Base-by-base conservation (phyloP, 2,888 invertebrate genomes). In the Drosophila paramelanica region DNA sequence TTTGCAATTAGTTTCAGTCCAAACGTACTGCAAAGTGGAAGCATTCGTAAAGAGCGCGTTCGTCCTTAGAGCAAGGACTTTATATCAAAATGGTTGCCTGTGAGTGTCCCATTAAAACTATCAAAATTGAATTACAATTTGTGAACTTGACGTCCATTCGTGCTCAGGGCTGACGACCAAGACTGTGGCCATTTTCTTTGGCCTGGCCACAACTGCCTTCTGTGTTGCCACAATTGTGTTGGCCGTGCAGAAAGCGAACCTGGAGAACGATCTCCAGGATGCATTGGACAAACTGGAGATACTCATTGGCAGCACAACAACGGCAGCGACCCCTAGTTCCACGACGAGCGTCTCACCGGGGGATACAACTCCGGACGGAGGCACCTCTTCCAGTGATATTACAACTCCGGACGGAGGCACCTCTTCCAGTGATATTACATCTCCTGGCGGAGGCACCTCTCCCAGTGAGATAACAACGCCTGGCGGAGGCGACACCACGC, bases 161-260 rank as follows among this genome's bases (percentile, higher is more conserved):
- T 45, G 10, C 1, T 8, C 27, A 91, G 91, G 86, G 72, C 68
- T 90, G 27, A 89, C 88, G 43, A 85, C 81, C n/a, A 90, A 90
- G 67, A 52, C 33, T 20, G 39, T 90, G 41, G 91, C 91, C 52
- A 91, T 92, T 61, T 80, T 88, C 46, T 76, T 91, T 25, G 90
- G 86, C 33, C 50, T 91, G 8, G 90, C 89, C 45, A 75, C 92
- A 25, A 82, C 81, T 8, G 91, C 88, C 20, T 93, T 95, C 38
- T 91, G 93, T 23, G 90, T 94, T n/a, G 93, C 94, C 0, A 94
- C 94, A 1, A 91, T 94, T 61, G 92, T 93, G 5, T 84, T 94
- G 57, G 93, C 93, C 1, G 92, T 93, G 5, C 84, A 93, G 49
- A 93, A 93, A 6, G 70, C 90, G 0, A 77, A 84, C n/a, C 68